phyloP scores from a whole-genome alignment of 2,113 vertebrate species.

The Paramormyrops kingsleyae region DNA sequence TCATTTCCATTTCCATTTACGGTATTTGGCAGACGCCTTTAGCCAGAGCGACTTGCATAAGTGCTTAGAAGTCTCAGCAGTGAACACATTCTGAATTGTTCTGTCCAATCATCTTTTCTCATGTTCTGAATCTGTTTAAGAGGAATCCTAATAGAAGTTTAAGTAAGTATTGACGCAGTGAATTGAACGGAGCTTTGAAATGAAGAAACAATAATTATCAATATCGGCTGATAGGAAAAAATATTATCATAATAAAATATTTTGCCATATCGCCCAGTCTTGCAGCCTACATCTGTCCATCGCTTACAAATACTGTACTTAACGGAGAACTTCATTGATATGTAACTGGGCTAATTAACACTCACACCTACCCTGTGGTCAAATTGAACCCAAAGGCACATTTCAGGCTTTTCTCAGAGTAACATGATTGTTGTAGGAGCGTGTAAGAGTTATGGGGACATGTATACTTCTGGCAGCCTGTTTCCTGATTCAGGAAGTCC shows the following conservation, averaged over 20 bases:
- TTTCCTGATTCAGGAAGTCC: constrained; percentile 11
- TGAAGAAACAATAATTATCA: not conserved
- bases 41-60: too few relatives aligned
- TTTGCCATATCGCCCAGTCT: not conserved
- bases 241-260: not conserved
- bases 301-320: not conserved
- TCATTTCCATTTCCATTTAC: too few relatives aligned
- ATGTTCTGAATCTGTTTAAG: not conserved
- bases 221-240: not conserved
- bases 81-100: not conserved
- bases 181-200: not conserved
- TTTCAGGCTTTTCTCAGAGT: too few relatives aligned
- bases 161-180: not conserved
- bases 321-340: not conserved
- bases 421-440: not conserved
- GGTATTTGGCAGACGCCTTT: too few relatives aligned
- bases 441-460: not conserved
- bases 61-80: too few relatives aligned
- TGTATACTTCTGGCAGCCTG: not conserved
- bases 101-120: not conserved
- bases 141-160: not conserved
- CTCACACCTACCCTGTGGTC: too few relatives aligned
- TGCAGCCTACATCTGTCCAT: not conserved
- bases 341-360: not conserved
- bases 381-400: too few relatives aligned